These are phyloP conservation scores for Pomatorhinus ruficollis DNA, from an alignment of 2,113 vertebrate genomes.

Conservation along the genomic window DNA sequence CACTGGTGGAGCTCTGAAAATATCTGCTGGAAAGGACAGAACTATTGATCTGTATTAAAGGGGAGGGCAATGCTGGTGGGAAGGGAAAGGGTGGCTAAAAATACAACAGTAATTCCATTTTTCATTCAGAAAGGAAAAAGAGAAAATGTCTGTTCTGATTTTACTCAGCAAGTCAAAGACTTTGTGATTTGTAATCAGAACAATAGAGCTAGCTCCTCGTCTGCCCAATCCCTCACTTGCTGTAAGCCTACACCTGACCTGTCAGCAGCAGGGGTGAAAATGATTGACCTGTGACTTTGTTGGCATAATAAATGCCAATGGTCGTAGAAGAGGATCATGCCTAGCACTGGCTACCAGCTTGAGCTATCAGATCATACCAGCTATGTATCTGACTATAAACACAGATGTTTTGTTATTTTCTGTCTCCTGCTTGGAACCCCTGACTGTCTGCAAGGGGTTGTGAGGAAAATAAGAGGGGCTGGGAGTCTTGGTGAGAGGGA, in stretches of 20 bases:
- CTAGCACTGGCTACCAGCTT: neutral
- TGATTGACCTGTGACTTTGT: neutral
- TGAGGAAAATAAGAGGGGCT: neutral
- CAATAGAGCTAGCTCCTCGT: neutral
- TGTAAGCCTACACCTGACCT: neutral
- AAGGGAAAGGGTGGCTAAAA: conserved; percentile 5
- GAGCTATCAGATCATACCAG: neutral
- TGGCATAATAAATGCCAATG: neutral
- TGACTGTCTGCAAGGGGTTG: neutral
- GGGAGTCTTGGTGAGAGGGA: neutral
- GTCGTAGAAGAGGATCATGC: neutral
- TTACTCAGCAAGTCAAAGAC: conserved; percentile 9
- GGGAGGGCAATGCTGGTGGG: neutral
- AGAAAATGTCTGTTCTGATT: neutral
- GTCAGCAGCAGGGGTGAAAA: neutral
- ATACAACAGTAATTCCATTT: neutral
- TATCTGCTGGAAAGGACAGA: conserved; percentile 18
- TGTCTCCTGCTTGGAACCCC: neutral
- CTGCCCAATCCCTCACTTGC: neutral
- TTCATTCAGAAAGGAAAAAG: neutral
- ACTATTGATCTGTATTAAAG: conserved; percentile 27
- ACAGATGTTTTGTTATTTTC: neutral
- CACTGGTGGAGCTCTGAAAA: neutral
- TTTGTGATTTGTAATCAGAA: neutral
- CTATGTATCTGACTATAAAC: neutral